A percentile compares a stretch with the other conserved stretches of the same genome.
phyloP scores from a whole-genome alignment of 2,113 vertebrate species.

The Galbula dea region DNA sequence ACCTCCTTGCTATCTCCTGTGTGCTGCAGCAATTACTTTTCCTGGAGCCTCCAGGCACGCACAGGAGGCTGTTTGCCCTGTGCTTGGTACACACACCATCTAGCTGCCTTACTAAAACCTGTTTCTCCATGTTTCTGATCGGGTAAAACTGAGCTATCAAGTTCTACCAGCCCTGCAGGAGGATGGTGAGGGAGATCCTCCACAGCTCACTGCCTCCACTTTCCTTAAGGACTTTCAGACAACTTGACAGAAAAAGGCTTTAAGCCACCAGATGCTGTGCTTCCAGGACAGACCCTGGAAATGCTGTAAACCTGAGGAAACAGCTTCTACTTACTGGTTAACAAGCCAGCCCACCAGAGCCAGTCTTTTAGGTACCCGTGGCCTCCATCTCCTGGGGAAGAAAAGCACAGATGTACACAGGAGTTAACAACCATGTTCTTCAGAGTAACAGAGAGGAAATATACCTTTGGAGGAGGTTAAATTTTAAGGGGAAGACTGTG shows the following conservation, averaged over 20 bases:
- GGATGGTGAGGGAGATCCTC: neutral
- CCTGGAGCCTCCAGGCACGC: fast-evolving
- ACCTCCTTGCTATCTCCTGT: neutral
- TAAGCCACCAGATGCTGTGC: fast-evolving
- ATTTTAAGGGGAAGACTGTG: neutral
- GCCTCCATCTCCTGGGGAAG: conserved; percentile 85
- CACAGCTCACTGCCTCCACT: fast-evolving
- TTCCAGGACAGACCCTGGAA: neutral
- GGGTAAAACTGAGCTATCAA: neutral
- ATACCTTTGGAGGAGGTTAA: neutral
- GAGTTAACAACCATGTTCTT: neutral
- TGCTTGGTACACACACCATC: neutral
- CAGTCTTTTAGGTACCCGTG: conserved; percentile 93
- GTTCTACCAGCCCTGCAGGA: neutral
- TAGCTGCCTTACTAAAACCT: neutral
- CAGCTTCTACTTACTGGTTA: conserved; percentile 85
- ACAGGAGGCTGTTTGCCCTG: neutral
- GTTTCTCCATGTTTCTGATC: neutral
- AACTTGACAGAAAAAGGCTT: neutral
- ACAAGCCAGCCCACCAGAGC: conserved; percentile 94
- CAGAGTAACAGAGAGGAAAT: neutral
- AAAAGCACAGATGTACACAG: neutral
- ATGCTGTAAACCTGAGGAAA: neutral
- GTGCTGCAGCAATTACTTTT: neutral
- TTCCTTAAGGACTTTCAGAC: too few relatives aligned